These are phyloP conservation scores for Phyllotreta striolata DNA, from an alignment of 2,888 invertebrate species.

Conservation along the genomic window DNA sequence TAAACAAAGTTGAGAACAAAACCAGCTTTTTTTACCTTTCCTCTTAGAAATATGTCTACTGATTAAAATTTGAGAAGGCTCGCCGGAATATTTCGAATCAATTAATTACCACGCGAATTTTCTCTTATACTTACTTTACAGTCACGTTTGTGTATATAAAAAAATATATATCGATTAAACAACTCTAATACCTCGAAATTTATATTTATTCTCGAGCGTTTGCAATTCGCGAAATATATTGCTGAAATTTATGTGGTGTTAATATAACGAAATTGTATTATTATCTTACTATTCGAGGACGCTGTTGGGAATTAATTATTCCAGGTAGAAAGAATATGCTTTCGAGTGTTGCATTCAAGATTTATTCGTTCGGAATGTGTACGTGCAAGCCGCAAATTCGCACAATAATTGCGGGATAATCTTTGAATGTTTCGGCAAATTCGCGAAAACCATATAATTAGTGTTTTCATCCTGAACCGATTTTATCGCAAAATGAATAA, in stretches of 20 bases:
- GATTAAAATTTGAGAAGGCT: conserved; percentile 16
- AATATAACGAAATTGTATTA: conserved; percentile 9
- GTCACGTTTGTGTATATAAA: background rate
- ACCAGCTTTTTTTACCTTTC: conserved; percentile 25
- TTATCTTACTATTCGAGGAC: conserved; percentile 7
- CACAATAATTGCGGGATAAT: too few relatives aligned
- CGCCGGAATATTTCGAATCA: background rate
- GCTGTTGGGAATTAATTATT: background rate
- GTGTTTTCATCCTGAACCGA: background rate
- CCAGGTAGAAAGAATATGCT: conserved; percentile 15
- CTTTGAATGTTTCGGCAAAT: background rate
- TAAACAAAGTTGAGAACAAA: conserved; percentile 49
- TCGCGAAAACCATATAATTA: background rate
- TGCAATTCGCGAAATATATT: conserved; percentile 9
- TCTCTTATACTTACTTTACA: background rate
- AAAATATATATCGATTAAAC: too few relatives aligned
- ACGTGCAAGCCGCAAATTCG: background rate
- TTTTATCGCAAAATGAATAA: conserved; percentile 7
- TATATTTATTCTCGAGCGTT: background rate
- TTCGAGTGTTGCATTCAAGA: background rate
- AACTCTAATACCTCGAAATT: too few relatives aligned
- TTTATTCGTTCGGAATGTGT: background rate
- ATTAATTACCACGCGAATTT: background rate
- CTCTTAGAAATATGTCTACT: conserved; percentile 11
- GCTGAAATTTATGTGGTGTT: conserved; percentile 3